Evolutionary conservation across 2,888 invertebrate genomes (phyloP).

Genomic region (Tachina lurida): DNA sequence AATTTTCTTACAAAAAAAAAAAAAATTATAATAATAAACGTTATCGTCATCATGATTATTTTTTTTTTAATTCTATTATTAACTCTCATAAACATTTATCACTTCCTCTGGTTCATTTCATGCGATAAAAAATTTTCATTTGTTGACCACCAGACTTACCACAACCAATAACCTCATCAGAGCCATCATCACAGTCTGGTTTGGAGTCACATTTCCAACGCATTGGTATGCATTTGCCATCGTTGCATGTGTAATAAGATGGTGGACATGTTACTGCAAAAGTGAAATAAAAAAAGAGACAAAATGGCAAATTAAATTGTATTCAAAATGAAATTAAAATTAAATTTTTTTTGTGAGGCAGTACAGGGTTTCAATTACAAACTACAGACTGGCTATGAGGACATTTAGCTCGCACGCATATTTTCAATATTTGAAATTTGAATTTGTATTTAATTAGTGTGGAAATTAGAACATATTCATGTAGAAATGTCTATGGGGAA

Average conservation of each 20-base stretch:
- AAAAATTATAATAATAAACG: not conserved
- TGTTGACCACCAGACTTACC: slow-evolving; percentile 79
- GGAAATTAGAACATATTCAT: slow-evolving; percentile 50
- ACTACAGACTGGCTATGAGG: not conserved
- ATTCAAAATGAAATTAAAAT: slow-evolving; percentile 65
- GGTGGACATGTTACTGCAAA: slow-evolving; percentile 79
- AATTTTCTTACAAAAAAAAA: not conserved
- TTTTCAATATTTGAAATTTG: slow-evolving; percentile 33
- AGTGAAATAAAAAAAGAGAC: slow-evolving; percentile 22
- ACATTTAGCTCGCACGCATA: not conserved
- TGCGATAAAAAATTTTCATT: slow-evolving; percentile 11
- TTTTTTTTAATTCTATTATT: slow-evolving; percentile 30
- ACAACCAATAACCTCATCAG: slow-evolving; percentile 85
- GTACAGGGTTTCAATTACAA: slow-evolving; percentile 36
- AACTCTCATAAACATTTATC: slow-evolving; percentile 36
- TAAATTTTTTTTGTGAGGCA: slow-evolving; percentile 9
- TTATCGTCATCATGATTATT: not conserved
- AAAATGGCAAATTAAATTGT: slow-evolving; percentile 59
- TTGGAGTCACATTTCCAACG: slow-evolving; percentile 85
- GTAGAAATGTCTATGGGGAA: slow-evolving; percentile 3
- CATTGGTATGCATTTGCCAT: slow-evolving; percentile 85
- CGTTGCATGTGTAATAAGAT: slow-evolving; percentile 81
- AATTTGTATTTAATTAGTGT: slow-evolving; percentile 64
- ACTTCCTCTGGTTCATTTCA: slow-evolving; percentile 22
- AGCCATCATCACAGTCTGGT: slow-evolving; percentile 85